These are phyloP conservation scores for Bombus consobrinus DNA, from an alignment of 1,140 invertebrate species.

Conservation along the genomic window DNA sequence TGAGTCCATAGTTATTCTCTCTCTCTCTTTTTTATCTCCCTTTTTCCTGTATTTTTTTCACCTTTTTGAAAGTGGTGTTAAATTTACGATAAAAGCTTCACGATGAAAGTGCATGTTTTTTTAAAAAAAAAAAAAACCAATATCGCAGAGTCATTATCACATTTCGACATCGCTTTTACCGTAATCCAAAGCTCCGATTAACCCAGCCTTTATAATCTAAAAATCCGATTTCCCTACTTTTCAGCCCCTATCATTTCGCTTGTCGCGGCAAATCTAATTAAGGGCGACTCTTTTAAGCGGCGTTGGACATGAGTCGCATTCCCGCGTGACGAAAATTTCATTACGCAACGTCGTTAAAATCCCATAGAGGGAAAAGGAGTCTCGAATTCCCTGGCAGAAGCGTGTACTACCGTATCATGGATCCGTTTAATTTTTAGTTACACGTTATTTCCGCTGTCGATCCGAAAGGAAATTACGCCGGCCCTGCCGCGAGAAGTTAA, in stretches of 20 bases:
- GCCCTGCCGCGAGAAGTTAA: background rate
- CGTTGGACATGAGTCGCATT: background rate
- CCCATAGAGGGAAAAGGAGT: background rate
- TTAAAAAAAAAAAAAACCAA: background rate
- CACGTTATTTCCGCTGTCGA: background rate
- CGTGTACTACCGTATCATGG: background rate
- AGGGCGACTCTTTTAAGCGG: conserved; percentile 8
- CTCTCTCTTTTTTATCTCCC: background rate
- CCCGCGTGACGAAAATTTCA: conserved; percentile 21
- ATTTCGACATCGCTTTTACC: background rate
- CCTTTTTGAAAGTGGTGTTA: background rate
- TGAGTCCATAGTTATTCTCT: background rate
- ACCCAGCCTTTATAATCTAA: background rate
- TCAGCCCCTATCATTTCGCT: background rate
- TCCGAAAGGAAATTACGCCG: background rate
- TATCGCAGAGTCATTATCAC: background rate
- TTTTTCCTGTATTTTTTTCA: no score
- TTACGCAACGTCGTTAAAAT: conserved; percentile 14
- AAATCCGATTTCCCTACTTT: background rate
- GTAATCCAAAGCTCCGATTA: background rate
- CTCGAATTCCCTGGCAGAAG: background rate
- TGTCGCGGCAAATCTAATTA: conserved; percentile 4
- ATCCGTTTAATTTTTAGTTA: background rate
- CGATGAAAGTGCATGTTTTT: background rate
- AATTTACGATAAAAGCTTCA: background rate